These are phyloP conservation scores for Xiphorhynchus elegans DNA, from an alignment of 2,113 vertebrate genomes.

Conservation along the genomic window DNA sequence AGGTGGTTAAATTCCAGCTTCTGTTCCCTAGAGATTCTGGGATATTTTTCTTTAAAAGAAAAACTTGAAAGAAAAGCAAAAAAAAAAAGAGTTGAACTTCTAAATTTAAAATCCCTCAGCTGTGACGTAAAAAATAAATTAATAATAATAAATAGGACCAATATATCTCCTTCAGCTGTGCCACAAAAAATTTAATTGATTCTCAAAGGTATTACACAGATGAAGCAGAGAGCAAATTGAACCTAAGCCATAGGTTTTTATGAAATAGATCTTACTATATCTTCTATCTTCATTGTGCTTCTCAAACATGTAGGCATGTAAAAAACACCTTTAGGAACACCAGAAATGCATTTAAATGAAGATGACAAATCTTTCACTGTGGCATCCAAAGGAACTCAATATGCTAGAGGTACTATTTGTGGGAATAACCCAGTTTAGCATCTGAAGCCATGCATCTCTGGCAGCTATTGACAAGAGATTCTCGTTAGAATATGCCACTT, in stretches of 20 bases:
- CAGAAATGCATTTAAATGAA: background rate
- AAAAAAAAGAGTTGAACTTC: background rate
- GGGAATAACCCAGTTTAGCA: background rate
- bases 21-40: background rate
- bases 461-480: background rate
- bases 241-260: background rate
- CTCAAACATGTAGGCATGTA: background rate
- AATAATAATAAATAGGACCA: background rate
- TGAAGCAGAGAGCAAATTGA: background rate
- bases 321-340: background rate
- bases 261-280: background rate
- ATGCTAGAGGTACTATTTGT: background rate
- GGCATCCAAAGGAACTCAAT: background rate
- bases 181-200: background rate
- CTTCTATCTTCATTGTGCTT: background rate
- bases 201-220: background rate
- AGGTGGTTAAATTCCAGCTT: background rate
- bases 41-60: background rate
- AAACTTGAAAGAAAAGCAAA: background rate
- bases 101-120: background rate
- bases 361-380: background rate
- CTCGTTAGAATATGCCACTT: background rate
- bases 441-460: background rate
- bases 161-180: background rate
- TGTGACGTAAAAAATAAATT: background rate